A percentile compares a stretch with the other conserved stretches of the same genome.
Conservation (phyloP, 1,140 invertebrate species). For the Anadara kagoshimensis region DNA sequence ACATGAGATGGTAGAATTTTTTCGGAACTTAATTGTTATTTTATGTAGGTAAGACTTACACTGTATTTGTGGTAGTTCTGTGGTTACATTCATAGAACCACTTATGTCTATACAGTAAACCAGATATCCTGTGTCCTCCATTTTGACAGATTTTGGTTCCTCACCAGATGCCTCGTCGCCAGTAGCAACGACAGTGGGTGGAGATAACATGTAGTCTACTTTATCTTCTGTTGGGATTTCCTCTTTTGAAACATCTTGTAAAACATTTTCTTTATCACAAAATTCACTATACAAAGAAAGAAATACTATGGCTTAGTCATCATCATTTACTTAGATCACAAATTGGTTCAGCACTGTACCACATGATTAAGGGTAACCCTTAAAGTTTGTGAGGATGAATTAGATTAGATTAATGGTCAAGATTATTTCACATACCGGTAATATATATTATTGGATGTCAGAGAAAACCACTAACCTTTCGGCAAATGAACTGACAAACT, state of each 20-base stretch:
- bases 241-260: constrained; percentile 52
- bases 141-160: constrained; percentile 30
- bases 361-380: too few relatives aligned
- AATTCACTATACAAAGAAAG: constrained; percentile 61
- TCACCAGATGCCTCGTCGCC: constrained; percentile 9
- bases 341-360: too few relatives aligned
- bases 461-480: too few relatives aligned
- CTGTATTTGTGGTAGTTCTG: constrained; percentile 57
- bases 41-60: constrained; percentile 39
- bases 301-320: not conserved
- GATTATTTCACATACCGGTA: too few relatives aligned
- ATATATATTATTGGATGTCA: too few relatives aligned
- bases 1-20: too few relatives aligned
- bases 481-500: too few relatives aligned
- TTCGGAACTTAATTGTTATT: too few relatives aligned
- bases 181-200: constrained; percentile 39
- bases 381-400: too few relatives aligned
- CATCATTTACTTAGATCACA: not conserved
- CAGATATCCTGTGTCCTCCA: constrained; percentile 51
- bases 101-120: constrained; percentile 71
- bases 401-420: too few relatives aligned
- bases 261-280: constrained; percentile 60
- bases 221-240: constrained; percentile 60
- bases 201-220: constrained; percentile 63
- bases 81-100: constrained; percentile 60